Evolutionary conservation across 2,113 vertebrate species (phyloP).

Genomic region (Oplegnathus fasciatus): DNA sequence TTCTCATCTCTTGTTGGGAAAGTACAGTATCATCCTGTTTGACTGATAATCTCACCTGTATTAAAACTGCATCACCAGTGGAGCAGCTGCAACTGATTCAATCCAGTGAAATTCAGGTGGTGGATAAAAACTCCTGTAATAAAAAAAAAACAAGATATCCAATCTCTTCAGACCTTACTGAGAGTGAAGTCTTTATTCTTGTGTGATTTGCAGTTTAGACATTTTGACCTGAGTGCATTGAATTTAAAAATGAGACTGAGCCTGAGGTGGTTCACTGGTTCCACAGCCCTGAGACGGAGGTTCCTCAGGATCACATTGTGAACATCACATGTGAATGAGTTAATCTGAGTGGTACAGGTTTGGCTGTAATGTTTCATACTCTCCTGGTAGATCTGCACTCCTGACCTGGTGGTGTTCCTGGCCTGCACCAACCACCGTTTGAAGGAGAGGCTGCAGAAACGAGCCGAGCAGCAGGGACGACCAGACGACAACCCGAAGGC

Average conservation of each 20-base stretch:
- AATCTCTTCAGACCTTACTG: not conserved
- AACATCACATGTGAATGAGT: conserved; percentile 1
- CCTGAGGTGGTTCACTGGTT: not conserved
- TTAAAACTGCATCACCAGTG: not conserved
- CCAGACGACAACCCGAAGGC: conserved; percentile 98
- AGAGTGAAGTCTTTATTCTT: conserved; percentile 18
- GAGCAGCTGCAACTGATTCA: not conserved
- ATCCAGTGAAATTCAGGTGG: conserved; percentile 15
- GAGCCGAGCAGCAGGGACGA: conserved; percentile 94
- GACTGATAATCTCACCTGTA: conserved; percentile 21
- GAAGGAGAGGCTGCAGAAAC: conserved; percentile 93
- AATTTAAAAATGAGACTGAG: not conserved
- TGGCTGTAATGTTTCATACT: not conserved
- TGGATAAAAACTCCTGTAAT: not conserved
- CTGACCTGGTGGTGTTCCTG: conserved; percentile 97
- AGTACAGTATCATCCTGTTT: conserved; percentile 6
- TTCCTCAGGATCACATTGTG: not conserved
- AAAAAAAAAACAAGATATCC: not conserved
- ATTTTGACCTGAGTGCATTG: not conserved
- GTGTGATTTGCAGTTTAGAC: conserved; percentile 23
- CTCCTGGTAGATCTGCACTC: conserved; percentile 91
- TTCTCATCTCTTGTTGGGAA: not conserved
- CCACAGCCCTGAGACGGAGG: not conserved
- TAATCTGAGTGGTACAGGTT: not conserved
- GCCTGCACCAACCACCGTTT: conserved; percentile 93